These are phyloP conservation scores for Myoxocephalus aenaeus DNA, from an alignment of 2,797 vertebrate genomes.

Conservation along the genomic window DNA sequence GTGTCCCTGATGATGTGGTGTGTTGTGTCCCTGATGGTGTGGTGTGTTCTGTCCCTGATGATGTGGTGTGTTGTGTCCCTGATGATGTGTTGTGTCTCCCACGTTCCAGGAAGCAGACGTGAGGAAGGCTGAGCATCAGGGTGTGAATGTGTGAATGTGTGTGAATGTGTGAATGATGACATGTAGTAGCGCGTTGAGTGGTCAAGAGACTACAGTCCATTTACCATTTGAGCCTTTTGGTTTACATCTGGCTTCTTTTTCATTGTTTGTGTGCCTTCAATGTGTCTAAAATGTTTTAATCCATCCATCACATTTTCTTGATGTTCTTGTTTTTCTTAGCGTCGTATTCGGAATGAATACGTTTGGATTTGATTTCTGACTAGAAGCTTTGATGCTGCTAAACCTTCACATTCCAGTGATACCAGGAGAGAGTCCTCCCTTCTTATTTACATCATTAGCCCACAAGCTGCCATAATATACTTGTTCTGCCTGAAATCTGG, in stretches of 20 bases:
- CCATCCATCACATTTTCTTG: neutral
- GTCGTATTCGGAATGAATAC: neutral
- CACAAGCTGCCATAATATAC: conserved; percentile 40
- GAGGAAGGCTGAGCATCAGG: too few relatives aligned
- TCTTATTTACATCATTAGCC: conserved; percentile 24
- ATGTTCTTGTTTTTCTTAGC: neutral
- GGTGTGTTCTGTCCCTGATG: too few relatives aligned
- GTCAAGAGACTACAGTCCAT: too few relatives aligned
- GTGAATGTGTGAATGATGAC: too few relatives aligned
- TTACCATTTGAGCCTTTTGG: neutral
- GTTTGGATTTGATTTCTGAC: neutral
- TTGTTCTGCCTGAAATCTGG: conserved; percentile 60
- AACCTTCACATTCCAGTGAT: neutral
- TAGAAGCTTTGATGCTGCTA: too few relatives aligned
- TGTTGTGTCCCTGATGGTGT: too few relatives aligned
- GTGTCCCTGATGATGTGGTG: too few relatives aligned
- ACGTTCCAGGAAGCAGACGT: neutral
- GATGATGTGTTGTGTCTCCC: neutral
- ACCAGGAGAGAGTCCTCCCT: neutral
- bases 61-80: too few relatives aligned
- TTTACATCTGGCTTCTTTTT: neutral
- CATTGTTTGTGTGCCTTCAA: neutral
- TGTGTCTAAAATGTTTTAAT: neutral
- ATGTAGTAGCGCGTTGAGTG: too few relatives aligned
- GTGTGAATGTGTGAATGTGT: too few relatives aligned